These are phyloP conservation scores for Megastigmus dorsalis DNA, from an alignment of 2,888 invertebrate species.

Conservation along the genomic window DNA sequence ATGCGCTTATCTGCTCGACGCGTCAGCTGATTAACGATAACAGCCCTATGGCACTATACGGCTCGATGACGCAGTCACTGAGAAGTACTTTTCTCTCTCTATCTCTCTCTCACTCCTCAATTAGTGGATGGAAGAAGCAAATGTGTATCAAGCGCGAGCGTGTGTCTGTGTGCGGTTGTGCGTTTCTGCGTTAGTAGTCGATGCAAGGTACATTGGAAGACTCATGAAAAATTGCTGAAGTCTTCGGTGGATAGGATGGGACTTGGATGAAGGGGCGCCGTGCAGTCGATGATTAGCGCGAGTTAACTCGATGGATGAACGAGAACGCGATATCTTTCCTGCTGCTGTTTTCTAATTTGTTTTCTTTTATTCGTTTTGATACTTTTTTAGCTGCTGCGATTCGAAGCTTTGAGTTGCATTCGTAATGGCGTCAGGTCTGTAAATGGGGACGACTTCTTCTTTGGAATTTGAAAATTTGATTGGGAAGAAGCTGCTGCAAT, in stretches of 20 bases:
- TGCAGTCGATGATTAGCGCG: slow-evolving; percentile 47
- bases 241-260: slow-evolving; percentile 46
- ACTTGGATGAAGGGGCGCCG: slow-evolving; percentile 1
- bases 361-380: slow-evolving; percentile 11
- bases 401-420: slow-evolving; percentile 2
- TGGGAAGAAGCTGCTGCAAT: not conserved
- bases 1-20: slow-evolving; percentile 46
- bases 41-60: slow-evolving; percentile 25
- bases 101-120: slow-evolving; percentile 23
- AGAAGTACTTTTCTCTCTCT: not conserved
- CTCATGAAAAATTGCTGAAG: slow-evolving; percentile 58
- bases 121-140: too few relatives aligned
- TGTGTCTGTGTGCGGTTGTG: not conserved
- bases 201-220: slow-evolving; percentile 2
- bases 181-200: slow-evolving; percentile 1
- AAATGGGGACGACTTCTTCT: slow-evolving; percentile 29
- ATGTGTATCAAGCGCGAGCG: not conserved
- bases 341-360: too few relatives aligned
- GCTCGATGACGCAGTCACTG: slow-evolving; percentile 19
- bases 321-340: slow-evolving; percentile 19
- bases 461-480: slow-evolving; percentile 7
- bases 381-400: slow-evolving; percentile 39
- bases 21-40: slow-evolving; percentile 53
- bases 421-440: slow-evolving; percentile 21
- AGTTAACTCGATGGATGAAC: slow-evolving; percentile 10